These are phyloP conservation scores for Pelagia noctiluca DNA, from an alignment of 30 jellyfish, hydroid and myxozoan species.

Conservation along the genomic window DNA sequence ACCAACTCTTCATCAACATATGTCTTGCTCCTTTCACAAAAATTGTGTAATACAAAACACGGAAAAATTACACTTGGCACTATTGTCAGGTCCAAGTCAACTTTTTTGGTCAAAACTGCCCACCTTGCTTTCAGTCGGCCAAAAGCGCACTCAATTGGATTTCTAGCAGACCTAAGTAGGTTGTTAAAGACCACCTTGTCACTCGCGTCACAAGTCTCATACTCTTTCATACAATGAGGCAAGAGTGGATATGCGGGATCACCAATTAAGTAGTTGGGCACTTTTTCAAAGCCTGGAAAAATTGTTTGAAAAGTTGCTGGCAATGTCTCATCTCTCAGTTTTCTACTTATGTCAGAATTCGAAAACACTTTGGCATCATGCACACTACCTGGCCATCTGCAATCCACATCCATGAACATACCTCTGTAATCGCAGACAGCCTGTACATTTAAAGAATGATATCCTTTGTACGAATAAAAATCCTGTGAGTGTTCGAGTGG, in stretches of 20 bases:
- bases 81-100: constrained; percentile 48
- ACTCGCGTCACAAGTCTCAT: constrained; percentile 38
- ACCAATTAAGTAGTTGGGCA: constrained; percentile 72
- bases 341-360: constrained; percentile 25
- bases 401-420: constrained; percentile 74
- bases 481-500: constrained; percentile 43
- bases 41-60: constrained; percentile 80
- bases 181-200: constrained; percentile 68
- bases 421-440: constrained; percentile 84
- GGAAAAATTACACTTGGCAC: constrained; percentile 64
- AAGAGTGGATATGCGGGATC: constrained; percentile 83
- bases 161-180: constrained; percentile 71
- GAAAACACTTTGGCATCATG: constrained; percentile 81
- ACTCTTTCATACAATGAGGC: constrained; percentile 78
- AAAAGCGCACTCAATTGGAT: constrained; percentile 86
- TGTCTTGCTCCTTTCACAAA: constrained; percentile 49
- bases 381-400: constrained; percentile 79
- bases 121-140: constrained; percentile 82
- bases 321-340: constrained; percentile 28
- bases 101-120: constrained; percentile 56
- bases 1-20: neutral
- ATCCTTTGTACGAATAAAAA: constrained; percentile 44
- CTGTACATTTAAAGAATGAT: constrained; percentile 60
- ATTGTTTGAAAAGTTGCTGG: constrained; percentile 22
- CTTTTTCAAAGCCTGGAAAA: constrained; percentile 25